Conservation (phyloP, 2,797 vertebrate genomes). For the Basileuterus tristriatus region DNA sequence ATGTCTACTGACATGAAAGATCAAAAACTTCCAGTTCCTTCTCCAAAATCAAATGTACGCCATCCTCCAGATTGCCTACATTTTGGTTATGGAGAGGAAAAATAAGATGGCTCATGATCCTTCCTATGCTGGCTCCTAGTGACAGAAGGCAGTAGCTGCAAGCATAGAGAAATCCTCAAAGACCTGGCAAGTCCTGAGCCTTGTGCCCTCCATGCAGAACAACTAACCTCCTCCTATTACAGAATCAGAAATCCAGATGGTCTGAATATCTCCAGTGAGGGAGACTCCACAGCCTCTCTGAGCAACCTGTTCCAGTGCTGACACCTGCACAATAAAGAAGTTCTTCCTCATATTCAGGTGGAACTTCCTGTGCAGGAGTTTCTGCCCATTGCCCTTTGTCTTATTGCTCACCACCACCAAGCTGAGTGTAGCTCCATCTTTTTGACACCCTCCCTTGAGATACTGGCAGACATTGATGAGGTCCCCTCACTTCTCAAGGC, state of each 20-base stretch:
- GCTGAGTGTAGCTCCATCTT: too few species aligned
- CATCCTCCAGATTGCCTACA: neutral
- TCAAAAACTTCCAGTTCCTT: neutral
- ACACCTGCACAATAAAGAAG: neutral
- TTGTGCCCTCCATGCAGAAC: neutral
- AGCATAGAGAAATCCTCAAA: neutral
- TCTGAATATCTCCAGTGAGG: neutral
- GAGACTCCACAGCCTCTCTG: neutral
- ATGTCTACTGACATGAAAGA: neutral
- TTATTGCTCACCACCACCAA: rapidly evolving
- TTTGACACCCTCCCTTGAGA: neutral
- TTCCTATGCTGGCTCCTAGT: neutral
- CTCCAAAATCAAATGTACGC: neutral
- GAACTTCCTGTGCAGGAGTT: neutral
- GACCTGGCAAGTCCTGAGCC: neutral
- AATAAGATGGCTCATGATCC: neutral
- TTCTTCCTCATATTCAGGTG: neutral
- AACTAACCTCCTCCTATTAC: neutral
- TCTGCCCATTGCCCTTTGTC: neutral
- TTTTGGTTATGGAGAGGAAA: neutral
- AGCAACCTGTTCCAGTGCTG: neutral
- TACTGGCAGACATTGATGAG: neutral
- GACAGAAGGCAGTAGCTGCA: neutral
- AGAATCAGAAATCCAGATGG: neutral
- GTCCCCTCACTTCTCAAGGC: neutral